phyloP scores from a whole-genome alignment of 2,113 vertebrate species.

The Equus quagga region DNA sequence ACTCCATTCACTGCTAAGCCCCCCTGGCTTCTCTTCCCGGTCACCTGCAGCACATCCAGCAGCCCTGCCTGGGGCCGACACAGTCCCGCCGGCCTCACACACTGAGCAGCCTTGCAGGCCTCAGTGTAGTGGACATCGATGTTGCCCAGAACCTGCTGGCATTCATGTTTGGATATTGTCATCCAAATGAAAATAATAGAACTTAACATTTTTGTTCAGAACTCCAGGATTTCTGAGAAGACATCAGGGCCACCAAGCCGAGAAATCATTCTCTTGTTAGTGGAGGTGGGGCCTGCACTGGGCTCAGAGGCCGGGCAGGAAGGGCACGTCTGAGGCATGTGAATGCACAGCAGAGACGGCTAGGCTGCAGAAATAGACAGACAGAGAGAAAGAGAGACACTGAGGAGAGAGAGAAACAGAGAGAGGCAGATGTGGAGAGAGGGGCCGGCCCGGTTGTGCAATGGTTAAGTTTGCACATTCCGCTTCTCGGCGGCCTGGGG shows the following conservation, averaged over 20 bases:
- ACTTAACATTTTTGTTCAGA: neutral
- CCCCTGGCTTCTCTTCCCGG: neutral
- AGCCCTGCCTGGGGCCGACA: no score
- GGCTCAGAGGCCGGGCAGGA: neutral
- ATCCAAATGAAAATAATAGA: neutral
- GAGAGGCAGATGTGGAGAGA: neutral
- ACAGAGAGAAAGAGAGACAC: accelerated
- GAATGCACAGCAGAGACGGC: neutral
- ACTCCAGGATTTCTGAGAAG: neutral
- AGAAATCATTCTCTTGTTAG: neutral
- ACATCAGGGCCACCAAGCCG: neutral
- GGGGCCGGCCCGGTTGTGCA: no score
- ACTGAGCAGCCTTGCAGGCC: neutral
- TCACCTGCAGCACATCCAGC: neutral
- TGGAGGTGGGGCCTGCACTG: neutral
- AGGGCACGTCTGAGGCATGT: neutral
- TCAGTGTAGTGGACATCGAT: neutral
- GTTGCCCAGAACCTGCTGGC: neutral
- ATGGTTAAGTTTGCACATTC: no score
- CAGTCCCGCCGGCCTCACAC: neutral
- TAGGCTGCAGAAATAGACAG: neutral
- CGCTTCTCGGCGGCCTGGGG: no score
- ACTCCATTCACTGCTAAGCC: neutral
- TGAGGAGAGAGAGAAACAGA: no score
- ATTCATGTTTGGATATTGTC: neutral